Conservation (phyloP, 30 jellyfish, hydroid and myxozoan genomes). For the Rhopilema esculentum region DNA sequence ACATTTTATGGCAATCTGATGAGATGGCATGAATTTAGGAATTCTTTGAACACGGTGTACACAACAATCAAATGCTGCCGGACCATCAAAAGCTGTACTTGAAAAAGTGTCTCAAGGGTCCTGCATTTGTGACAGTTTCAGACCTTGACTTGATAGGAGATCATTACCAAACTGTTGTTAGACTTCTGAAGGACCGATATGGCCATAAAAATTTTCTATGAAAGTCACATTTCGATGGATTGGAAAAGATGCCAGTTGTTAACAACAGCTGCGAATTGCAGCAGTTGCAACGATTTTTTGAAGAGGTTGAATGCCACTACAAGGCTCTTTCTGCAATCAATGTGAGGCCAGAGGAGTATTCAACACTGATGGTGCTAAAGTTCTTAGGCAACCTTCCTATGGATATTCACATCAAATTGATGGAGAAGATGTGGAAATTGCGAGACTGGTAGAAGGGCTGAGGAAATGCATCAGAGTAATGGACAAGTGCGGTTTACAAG, state of each 20-base stretch:
- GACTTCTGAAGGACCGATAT: conserved; percentile 46
- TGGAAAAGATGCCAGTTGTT: conserved; percentile 14
- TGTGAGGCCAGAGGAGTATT: conserved; percentile 18
- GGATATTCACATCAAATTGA: not conserved
- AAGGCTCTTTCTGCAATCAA: conserved; percentile 57
- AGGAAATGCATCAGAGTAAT: conserved; percentile 20
- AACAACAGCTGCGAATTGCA: conserved; percentile 3
- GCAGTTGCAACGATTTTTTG: conserved; percentile 33
- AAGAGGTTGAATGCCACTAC: conserved; percentile 50
- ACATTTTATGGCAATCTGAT: conserved; percentile 53
- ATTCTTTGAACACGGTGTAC: conserved; percentile 61
- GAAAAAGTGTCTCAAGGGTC: conserved; percentile 50
- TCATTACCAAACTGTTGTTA: conserved; percentile 11
- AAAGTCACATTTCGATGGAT: conserved; percentile 53
- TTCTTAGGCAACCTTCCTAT: conserved; percentile 28
- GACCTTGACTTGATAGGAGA: conserved; percentile 48
- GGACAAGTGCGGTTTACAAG: conserved; percentile 36
- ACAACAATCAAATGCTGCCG: not conserved
- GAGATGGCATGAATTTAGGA: conserved; percentile 72
- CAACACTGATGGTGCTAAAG: conserved; percentile 54
- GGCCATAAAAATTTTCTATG: conserved; percentile 52
- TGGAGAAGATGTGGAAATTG: conserved; percentile 10
- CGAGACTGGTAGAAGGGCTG: not conserved
- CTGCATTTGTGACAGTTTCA: conserved; percentile 42
- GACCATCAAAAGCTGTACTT: too few species aligned